Conservation (phyloP, 30 jellyfish, hydroid and myxozoan genomes). For the Haliclystus octoradiatus region DNA sequence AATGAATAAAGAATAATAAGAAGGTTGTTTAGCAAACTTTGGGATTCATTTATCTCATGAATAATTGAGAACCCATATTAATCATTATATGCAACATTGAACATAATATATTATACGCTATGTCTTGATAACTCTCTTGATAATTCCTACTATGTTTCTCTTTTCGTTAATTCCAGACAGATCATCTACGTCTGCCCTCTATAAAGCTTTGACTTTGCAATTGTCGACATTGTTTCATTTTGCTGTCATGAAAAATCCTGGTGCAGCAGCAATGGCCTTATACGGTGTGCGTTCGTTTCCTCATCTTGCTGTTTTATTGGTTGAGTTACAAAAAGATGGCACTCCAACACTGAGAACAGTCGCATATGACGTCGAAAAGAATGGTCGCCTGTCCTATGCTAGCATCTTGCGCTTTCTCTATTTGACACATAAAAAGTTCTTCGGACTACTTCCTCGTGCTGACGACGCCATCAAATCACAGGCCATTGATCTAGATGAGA, state of each 20-base stretch:
- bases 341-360: constrained; percentile 40
- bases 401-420: constrained; percentile 40
- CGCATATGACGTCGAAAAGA: constrained; percentile 15
- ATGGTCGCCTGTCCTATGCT: constrained; percentile 37
- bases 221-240: constrained; percentile 37
- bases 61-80: no score
- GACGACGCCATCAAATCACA: constrained; percentile 13
- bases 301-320: constrained; percentile 20
- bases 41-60: no score
- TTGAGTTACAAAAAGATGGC: constrained; percentile 29
- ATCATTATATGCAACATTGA: no score
- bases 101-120: no score
- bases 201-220: constrained; percentile 32
- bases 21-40: no score
- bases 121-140: no score
- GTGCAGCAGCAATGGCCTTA: constrained; percentile 35
- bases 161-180: no score
- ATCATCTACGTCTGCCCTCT: constrained; percentile 15
- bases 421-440: constrained; percentile 39
- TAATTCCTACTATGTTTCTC: no score
- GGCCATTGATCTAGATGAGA: constrained; percentile 36
- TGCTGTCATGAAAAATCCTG: constrained; percentile 28
- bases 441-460: constrained; percentile 17
- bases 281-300: constrained; percentile 30
- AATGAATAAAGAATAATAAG: background rate